Conservation (phyloP, 2,113 vertebrate species). For the Pollachius pollachius region DNA sequence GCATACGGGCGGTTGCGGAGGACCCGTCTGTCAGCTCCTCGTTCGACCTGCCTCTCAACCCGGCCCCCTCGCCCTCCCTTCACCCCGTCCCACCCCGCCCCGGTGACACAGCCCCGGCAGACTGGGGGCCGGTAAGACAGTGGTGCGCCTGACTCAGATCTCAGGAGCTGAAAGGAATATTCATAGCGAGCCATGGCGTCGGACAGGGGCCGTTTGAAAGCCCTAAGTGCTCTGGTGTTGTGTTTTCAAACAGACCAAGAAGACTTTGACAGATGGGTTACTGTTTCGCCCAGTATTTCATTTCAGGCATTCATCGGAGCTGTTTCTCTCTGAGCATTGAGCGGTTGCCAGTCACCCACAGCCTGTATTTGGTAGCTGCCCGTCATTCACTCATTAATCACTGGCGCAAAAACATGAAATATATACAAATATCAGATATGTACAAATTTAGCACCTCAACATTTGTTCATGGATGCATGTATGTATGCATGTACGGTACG, state of each 20-base stretch:
- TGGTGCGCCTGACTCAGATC: conserved; percentile 47
- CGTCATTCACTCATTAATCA: conserved; percentile 28
- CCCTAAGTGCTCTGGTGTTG: conserved; percentile 73
- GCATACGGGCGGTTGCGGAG: conserved; percentile 59
- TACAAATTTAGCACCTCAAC: no score
- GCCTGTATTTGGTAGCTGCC: conserved; percentile 42
- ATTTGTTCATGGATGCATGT: conserved; percentile 1
- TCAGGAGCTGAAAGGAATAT: conserved; percentile 62
- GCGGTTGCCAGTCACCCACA: conserved; percentile 41
- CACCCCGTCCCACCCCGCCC: no score
- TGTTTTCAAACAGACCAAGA: conserved; percentile 74
- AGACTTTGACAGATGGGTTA: conserved; percentile 72
- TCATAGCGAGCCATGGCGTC: conserved; percentile 49
- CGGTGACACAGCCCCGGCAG: no score
- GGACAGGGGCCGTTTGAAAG: conserved; percentile 61
- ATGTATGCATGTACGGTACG: neutral
- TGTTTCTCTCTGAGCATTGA: conserved; percentile 48
- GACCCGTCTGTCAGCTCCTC: conserved; percentile 74
- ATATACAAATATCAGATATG: no score
- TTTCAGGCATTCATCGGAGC: conserved; percentile 61
- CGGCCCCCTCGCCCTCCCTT: conserved; percentile 19
- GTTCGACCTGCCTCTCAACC: conserved; percentile 55
- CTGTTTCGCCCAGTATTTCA: conserved; percentile 67
- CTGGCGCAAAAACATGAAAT: conserved; percentile 8
- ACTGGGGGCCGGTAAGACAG: conserved; percentile 13